These are phyloP conservation scores for Musca domestica DNA, from an alignment of 1,140 invertebrate species.

Conservation along the genomic window DNA sequence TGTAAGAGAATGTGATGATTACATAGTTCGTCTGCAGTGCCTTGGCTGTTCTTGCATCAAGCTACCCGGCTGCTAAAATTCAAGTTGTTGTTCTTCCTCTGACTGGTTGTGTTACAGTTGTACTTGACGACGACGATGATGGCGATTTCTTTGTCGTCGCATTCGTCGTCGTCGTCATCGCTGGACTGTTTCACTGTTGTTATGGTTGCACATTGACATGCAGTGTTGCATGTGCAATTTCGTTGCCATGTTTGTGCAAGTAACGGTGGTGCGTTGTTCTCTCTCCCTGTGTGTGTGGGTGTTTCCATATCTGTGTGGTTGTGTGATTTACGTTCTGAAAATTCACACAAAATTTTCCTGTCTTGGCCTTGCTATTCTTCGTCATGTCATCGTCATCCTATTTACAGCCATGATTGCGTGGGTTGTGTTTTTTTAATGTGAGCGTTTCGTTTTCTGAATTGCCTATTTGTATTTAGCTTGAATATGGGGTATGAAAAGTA, in stretches of 20 bases:
- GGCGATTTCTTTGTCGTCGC: not conserved
- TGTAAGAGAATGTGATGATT: constrained; percentile 17
- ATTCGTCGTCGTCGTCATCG: no score
- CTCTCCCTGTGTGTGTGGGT: no score
- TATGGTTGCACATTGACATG: constrained; percentile 2
- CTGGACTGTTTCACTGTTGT: not conserved
- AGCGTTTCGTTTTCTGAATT: not conserved
- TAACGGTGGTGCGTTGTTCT: no score
- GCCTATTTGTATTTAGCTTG: no score
- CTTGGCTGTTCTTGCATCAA: no score
- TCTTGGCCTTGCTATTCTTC: not conserved
- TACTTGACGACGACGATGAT: not conserved
- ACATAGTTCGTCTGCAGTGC: not conserved
- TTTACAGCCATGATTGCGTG: not conserved
- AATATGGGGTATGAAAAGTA: no score
- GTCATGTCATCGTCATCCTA: not conserved
- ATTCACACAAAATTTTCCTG: constrained; percentile 2
- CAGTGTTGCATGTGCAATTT: constrained; percentile 16
- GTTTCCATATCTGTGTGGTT: not conserved
- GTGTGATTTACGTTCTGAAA: constrained; percentile 19
- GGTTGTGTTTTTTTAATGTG: not conserved
- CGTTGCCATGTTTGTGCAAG: not conserved
- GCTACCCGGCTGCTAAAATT: not conserved
- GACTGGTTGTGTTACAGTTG: not conserved
- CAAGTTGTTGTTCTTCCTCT: not conserved